Percentiles rank a stretch among this genome's conserved stretches.
Evolutionary conservation across 2,888 invertebrate species (phyloP).

Genomic region (Pseudeuparius sepicola): DNA sequence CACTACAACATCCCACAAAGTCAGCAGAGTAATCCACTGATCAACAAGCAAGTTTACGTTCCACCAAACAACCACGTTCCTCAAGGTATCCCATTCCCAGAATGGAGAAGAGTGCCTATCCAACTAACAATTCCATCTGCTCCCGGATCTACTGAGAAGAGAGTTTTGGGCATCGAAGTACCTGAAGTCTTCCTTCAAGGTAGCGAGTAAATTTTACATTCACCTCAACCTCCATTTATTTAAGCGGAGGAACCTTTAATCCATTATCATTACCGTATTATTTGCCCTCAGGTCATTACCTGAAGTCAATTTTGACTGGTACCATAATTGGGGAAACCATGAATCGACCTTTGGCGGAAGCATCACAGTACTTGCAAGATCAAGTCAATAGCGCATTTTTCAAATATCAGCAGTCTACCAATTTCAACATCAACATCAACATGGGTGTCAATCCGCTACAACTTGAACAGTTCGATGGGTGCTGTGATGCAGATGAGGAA

Average conservation of each 20-base stretch:
- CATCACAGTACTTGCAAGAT: constrained; percentile 72
- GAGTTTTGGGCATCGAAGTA: constrained; percentile 78
- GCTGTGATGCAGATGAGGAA: constrained; percentile 40
- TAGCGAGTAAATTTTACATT: constrained; percentile 21
- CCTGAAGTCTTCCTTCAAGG: constrained; percentile 67
- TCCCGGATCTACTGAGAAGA: constrained; percentile 52
- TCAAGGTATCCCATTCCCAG: constrained; percentile 23
- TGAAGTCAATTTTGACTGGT: constrained; percentile 66
- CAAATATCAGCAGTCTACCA: constrained; percentile 28
- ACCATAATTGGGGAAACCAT: constrained; percentile 83
- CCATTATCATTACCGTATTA: too few relatives aligned
- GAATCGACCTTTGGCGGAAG: constrained; percentile 70
- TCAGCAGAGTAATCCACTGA: constrained; percentile 19
- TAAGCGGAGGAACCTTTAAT: not conserved
- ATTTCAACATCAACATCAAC: constrained; percentile 18
- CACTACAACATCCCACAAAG: constrained; percentile 16
- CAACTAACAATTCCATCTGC: constrained; percentile 74
- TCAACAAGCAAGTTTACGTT: constrained; percentile 26
- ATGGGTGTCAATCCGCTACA: constrained; percentile 18
- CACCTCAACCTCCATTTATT: not conserved
- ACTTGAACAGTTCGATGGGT: constrained; percentile 26
- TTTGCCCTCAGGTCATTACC: constrained; percentile 34
- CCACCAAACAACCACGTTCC: constrained; percentile 26
- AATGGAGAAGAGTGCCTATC: constrained; percentile 44
- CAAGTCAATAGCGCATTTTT: constrained; percentile 70